A percentile compares a stretch with the other conserved stretches of the same genome.
Evolutionary conservation across 2,888 invertebrate genomes (phyloP).

Genomic region (Disparrhopalites patrizii): DNA sequence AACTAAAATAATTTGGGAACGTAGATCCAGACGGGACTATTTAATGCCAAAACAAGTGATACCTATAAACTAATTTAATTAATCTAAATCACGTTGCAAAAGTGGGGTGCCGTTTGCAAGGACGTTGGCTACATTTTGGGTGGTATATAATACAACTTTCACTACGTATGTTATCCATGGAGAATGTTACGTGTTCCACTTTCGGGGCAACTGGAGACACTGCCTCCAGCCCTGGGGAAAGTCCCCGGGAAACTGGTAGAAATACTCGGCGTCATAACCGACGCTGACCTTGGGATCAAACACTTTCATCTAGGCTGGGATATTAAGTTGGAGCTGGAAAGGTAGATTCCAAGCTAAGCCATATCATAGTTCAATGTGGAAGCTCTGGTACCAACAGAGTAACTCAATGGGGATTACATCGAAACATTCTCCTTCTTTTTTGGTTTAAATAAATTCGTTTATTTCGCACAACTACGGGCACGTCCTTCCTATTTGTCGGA

Average conservation of each 20-base stretch:
- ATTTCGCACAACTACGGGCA: too few relatives aligned
- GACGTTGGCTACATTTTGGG: neutral
- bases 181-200: constrained; percentile 45
- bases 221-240: constrained; percentile 43
- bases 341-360: constrained; percentile 38
- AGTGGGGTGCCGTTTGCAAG: neutral
- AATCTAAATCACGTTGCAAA: neutral
- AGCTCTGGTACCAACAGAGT: constrained; percentile 31
- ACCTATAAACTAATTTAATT: too few relatives aligned
- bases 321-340: constrained; percentile 41
- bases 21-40: too few relatives aligned
- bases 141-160: constrained; percentile 3
- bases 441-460: constrained; percentile 11
- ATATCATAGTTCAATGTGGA: constrained; percentile 47
- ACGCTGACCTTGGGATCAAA: constrained; percentile 31
- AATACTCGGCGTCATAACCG: constrained; percentile 40
- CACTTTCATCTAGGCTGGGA: constrained; percentile 45
- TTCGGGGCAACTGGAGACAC: constrained; percentile 36
- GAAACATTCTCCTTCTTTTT: constrained; percentile 35
- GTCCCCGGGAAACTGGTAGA: constrained; percentile 47
- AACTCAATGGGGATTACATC: constrained; percentile 48
- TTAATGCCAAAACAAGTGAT: too few relatives aligned
- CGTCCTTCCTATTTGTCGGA: too few relatives aligned
- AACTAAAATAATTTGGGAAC: too few relatives aligned
- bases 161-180: neutral